A percentile compares a stretch with the other conserved stretches of the same genome.
These are phyloP conservation scores for Typhlomys cinereus DNA, from an alignment of 2,113 vertebrate genomes.

Conservation along the genomic window DNA sequence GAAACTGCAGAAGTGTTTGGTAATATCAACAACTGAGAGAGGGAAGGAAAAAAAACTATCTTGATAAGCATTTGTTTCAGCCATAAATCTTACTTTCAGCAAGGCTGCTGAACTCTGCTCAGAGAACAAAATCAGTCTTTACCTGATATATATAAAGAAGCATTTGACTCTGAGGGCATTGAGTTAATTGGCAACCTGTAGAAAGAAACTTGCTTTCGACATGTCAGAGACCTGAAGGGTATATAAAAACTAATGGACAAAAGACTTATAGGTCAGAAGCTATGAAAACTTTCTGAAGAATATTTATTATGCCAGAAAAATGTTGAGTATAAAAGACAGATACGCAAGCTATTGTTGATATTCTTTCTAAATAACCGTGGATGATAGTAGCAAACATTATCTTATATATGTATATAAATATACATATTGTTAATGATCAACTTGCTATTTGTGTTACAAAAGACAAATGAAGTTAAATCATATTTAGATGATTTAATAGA, in stretches of 20 bases:
- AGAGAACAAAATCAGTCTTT: background rate
- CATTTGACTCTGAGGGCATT: background rate
- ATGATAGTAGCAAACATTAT: slow-evolving; percentile 59
- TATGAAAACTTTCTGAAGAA: slow-evolving; percentile 17
- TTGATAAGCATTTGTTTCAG: background rate
- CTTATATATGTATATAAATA: slow-evolving; percentile 73
- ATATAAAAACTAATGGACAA: background rate
- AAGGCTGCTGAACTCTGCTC: background rate
- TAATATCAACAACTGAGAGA: background rate
- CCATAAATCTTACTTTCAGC: background rate
- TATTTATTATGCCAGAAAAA: slow-evolving; percentile 19
- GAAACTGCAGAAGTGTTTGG: background rate
- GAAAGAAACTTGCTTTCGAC: slow-evolving; percentile 4
- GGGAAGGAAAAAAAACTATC: background rate
- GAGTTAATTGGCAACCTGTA: slow-evolving; percentile 28
- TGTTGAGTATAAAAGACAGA: slow-evolving; percentile 25
- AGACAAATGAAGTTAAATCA: slow-evolving; percentile 85
- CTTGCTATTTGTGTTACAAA: slow-evolving; percentile 84
- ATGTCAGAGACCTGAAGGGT: background rate
- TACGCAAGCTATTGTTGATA: slow-evolving; percentile 14
- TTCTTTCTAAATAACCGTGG: slow-evolving; percentile 44
- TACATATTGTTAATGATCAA: slow-evolving; percentile 79
- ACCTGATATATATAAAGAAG: background rate
- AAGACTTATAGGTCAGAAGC: background rate
- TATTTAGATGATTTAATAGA: slow-evolving; percentile 89